A percentile compares a stretch with the other conserved stretches of the same genome.
These are phyloP conservation scores for Acomys russatus DNA, from an alignment of 2,797 vertebrate genomes.

Conservation along the genomic window DNA sequence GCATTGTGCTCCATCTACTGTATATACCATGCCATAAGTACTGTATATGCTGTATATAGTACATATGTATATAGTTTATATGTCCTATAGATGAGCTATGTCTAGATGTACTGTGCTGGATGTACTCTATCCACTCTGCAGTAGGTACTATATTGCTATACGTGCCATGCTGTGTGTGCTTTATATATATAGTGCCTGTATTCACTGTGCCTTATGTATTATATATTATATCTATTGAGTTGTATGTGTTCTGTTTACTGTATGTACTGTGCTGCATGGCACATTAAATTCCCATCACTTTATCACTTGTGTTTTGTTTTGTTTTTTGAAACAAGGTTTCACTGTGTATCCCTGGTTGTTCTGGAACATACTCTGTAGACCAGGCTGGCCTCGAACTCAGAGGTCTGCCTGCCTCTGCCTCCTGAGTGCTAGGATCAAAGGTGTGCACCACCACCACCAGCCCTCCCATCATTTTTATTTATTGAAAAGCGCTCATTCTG, in stretches of 20 bases:
- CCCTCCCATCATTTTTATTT: neutral
- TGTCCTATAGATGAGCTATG: neutral
- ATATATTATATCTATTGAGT: neutral
- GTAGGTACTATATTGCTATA: no score
- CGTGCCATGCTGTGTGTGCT: neutral
- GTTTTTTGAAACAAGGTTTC: neutral
- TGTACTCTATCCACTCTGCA: no score
- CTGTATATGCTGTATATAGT: neutral
- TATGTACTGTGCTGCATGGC: neutral
- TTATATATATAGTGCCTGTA: neutral
- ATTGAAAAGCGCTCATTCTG: neutral
- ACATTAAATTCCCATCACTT: neutral
- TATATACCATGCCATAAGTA: neutral
- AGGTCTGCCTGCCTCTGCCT: neutral
- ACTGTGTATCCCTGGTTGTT: neutral
- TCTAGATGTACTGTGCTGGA: neutral
- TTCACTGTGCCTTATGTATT: neutral
- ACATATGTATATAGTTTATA: neutral
- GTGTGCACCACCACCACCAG: accelerated
- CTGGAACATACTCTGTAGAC: neutral
- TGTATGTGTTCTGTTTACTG: neutral
- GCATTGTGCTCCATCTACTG: neutral
- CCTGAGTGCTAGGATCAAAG: neutral
- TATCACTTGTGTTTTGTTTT: neutral
- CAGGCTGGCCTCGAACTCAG: neutral